Base-by-base conservation (phyloP, 2,888 invertebrate species). In the Adelphocoris suturalis region DNA sequence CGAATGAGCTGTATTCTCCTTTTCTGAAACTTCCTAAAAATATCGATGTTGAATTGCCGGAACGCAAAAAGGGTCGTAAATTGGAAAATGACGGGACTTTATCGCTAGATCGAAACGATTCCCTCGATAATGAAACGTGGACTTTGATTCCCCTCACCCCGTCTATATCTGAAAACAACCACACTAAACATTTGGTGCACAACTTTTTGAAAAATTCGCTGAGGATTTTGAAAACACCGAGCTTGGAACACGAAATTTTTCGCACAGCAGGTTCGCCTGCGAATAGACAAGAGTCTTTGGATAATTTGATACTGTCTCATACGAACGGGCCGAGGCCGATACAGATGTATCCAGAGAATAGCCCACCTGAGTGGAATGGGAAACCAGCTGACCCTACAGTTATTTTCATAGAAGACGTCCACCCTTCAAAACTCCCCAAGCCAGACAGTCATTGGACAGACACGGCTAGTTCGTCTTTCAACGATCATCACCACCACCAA, bases 331-430 rank as follows among this genome's bases (percentile, higher is more conserved):
- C 78, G 82, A 14, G 57, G n/a, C 81, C 89, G 23, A 82, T 89
- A 46, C 90, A 90, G 55, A 84, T 88, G 88, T 88, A 89, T 48
- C 90, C 90, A 12, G 61, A 84, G n/a, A 75, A 75, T n/a, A 90
- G 85, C 4, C 90, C 90, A 19, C 76, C 80, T 3, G 61, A 84
- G 19, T 91, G 91, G 91, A 37, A 52, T 9, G 86, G 78, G 2
- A 80, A 84, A 12, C 89, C 88, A 11, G 19, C 14, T 16, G 87
- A 89, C n/a, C 86, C 90, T 11, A 57, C 57, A 19, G 90, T 91
- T 46, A 91, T 91, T 16, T 28, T 91, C 14, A 86, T 91, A 48
- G 91, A 91, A 80, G 90, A 91, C 55, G 90, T 91, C 37, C 89
- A 91, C 80, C 91, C 91, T 3, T 89, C 90, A 4, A 90, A 90